These are phyloP conservation scores for Mechanitis messenoides DNA, from an alignment of 2,888 invertebrate species.

Conservation along the genomic window DNA sequence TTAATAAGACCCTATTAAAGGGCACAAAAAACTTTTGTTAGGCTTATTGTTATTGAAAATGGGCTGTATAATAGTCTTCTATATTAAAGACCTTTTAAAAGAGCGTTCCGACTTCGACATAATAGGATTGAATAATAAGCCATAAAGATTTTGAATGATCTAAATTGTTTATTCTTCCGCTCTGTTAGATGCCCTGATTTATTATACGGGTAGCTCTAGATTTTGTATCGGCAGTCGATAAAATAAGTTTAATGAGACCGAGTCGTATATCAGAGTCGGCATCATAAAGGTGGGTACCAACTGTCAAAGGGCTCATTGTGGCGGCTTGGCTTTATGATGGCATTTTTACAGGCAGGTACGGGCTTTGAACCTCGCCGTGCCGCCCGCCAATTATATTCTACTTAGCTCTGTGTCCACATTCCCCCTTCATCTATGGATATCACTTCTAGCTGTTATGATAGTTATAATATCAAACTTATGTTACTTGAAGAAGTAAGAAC, in stretches of 20 bases:
- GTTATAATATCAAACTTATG: neutral
- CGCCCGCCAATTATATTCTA: conserved; percentile 75
- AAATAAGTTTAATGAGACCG: conserved; percentile 71
- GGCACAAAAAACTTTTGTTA: conserved; percentile 54
- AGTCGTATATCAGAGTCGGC: conserved; percentile 70
- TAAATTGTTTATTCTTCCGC: conserved; percentile 65
- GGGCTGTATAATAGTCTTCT: conserved; percentile 63
- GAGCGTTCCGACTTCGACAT: conserved; percentile 63
- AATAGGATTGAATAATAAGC: conserved; percentile 72
- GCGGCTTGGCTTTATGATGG: conserved; percentile 70
- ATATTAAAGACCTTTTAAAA: conserved; percentile 63
- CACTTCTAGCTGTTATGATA: conserved; percentile 15
- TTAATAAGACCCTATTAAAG: conserved; percentile 60
- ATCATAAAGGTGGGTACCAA: conserved; percentile 71
- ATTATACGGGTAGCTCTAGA: conserved; percentile 56
- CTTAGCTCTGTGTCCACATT: conserved; percentile 55
- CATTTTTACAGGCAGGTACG: conserved; percentile 74
- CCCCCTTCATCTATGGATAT: conserved; percentile 25
- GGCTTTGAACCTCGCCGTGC: conserved; percentile 65
- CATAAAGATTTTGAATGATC: conserved; percentile 69
- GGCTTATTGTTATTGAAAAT: conserved; percentile 68
- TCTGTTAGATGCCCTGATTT: conserved; percentile 58
- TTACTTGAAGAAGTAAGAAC: too few species aligned
- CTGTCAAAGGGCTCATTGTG: conserved; percentile 75
- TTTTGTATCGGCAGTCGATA: conserved; percentile 66